A percentile compares a stretch with the other conserved stretches of the same genome.
Evolutionary conservation across 1,140 invertebrate species (phyloP).

Genomic region (Mamestra configurata): DNA sequence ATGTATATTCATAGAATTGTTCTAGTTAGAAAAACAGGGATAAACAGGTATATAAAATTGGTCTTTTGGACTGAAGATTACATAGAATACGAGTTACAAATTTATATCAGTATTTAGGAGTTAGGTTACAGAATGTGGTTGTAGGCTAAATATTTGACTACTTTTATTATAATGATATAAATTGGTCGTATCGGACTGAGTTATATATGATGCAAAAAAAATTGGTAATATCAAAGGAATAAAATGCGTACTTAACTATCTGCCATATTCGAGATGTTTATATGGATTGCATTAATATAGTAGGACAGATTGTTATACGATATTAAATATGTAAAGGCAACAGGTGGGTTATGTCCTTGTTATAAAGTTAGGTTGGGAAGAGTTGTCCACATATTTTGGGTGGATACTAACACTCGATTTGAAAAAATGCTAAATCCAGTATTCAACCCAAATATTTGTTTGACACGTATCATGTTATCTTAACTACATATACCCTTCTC

Average conservation of each 20-base stretch:
- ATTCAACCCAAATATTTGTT: slow-evolving; percentile 14
- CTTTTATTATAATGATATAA: slow-evolving; percentile 11
- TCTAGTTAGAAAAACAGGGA: slow-evolving; percentile 34
- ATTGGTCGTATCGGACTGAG: slow-evolving; percentile 37
- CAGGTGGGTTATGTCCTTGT: background rate
- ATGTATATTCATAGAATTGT: slow-evolving; percentile 32
- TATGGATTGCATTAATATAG: background rate
- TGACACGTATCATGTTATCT: slow-evolving; percentile 18
- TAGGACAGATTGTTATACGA: background rate
- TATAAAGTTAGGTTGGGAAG: background rate
- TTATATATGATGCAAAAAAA: background rate
- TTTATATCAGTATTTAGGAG: slow-evolving; percentile 14
- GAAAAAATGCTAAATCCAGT: background rate
- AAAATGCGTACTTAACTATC: background rate
- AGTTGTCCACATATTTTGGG: background rate
- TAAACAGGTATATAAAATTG: slow-evolving; percentile 63
- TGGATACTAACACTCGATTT: background rate
- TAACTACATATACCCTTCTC: slow-evolving; percentile 50
- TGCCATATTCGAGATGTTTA: background rate
- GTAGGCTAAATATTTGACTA: slow-evolving; percentile 20
- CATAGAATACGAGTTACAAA: slow-evolving; percentile 51
- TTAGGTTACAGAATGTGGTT: slow-evolving; percentile 2
- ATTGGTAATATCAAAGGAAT: slow-evolving; percentile 8
- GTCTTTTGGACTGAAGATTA: slow-evolving; percentile 54
- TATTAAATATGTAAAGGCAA: slow-evolving; percentile 26